Conservation (phyloP, 92 coral and sea anemone species). For the Epizoanthus scotinus region DNA sequence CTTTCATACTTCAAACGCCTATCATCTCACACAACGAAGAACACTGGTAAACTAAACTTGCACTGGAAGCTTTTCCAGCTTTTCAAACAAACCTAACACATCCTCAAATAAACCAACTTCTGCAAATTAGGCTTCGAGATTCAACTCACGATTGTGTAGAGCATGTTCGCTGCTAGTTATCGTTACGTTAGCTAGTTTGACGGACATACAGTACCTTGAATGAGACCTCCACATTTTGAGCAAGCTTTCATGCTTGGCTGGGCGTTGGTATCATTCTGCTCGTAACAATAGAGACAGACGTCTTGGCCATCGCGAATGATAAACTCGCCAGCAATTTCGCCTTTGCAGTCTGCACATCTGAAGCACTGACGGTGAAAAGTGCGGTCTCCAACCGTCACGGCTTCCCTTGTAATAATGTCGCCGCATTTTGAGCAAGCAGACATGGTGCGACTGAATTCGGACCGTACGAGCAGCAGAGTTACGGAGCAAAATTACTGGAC, state of each 20-base stretch:
- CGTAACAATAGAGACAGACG: slow-evolving; percentile 25
- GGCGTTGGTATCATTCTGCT: slow-evolving; percentile 17
- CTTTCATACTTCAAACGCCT: neutral
- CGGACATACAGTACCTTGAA: slow-evolving; percentile 14
- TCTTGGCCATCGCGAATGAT: slow-evolving; percentile 37
- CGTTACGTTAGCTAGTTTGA: neutral
- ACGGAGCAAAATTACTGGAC: neutral
- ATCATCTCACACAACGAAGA: no score
- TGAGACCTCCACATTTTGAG: slow-evolving; percentile 38
- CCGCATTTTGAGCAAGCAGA: slow-evolving; percentile 35
- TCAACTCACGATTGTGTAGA: neutral
- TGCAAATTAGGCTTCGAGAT: no score
- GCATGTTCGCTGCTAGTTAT: neutral
- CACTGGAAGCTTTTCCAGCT: no score
- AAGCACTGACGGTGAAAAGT: slow-evolving; percentile 32
- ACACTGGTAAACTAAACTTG: no score
- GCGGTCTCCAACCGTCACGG: slow-evolving; percentile 22
- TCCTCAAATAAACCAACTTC: no score
- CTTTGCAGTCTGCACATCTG: slow-evolving; percentile 14
- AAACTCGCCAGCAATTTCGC: slow-evolving; percentile 38
- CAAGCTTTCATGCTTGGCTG: slow-evolving; percentile 38
- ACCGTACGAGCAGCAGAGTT: neutral
- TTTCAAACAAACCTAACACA: no score
- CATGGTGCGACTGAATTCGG: neutral
- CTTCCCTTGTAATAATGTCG: slow-evolving; percentile 15